These are phyloP conservation scores for Coenonympha glycerion DNA, from an alignment of 2,888 invertebrate genomes.

Conservation along the genomic window DNA sequence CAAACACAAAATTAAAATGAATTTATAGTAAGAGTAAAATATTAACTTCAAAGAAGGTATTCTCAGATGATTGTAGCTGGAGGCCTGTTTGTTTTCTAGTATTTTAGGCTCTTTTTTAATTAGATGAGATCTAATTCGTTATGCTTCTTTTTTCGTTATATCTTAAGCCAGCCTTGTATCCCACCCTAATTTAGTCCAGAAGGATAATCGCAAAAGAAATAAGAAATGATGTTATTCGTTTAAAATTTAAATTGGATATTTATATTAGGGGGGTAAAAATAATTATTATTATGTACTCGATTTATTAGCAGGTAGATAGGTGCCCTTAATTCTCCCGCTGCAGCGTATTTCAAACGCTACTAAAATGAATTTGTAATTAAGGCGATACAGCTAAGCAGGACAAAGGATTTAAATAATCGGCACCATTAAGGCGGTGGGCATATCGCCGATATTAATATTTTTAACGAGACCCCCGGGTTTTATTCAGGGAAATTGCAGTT, in stretches of 20 bases:
- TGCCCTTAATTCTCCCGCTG: background rate
- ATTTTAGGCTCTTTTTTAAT: too few relatives aligned
- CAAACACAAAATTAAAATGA: constrained; percentile 40
- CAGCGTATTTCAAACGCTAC: constrained; percentile 4
- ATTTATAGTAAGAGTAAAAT: constrained; percentile 19
- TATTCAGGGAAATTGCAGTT: constrained; percentile 73
- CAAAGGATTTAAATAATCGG: constrained; percentile 56
- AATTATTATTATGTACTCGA: background rate
- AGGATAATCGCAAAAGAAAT: too few relatives aligned
- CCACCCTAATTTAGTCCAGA: too few relatives aligned
- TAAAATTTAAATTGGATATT: too few relatives aligned
- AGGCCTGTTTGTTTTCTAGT: background rate
- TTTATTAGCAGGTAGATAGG: background rate
- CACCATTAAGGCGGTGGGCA: constrained; percentile 58
- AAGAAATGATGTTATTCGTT: too few relatives aligned
- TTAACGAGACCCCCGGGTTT: constrained; percentile 56
- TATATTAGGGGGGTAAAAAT: background rate
- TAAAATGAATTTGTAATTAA: constrained; percentile 26
- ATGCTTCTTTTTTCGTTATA: too few relatives aligned
- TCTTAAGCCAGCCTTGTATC: too few relatives aligned
- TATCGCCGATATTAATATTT: constrained; percentile 71
- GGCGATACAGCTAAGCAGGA: constrained; percentile 28
- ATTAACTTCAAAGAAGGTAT: constrained; percentile 18
- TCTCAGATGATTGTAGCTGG: constrained; percentile 1
- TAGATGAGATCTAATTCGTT: too few relatives aligned